phyloP scores from a whole-genome alignment of 2,113 vertebrate species.

The Pachycephala philippinensis region DNA sequence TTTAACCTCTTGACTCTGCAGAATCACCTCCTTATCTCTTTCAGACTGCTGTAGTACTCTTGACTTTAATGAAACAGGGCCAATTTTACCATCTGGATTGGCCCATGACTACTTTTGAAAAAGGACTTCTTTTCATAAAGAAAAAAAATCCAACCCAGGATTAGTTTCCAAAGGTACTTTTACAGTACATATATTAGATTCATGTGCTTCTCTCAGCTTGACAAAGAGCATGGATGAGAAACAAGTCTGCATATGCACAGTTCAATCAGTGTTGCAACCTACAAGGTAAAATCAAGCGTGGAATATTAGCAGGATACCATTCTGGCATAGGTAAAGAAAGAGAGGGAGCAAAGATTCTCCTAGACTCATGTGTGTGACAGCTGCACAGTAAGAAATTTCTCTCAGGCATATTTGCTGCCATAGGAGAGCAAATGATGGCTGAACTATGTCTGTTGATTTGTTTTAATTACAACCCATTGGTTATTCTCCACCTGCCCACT shows the following conservation, averaged over 20 bases:
- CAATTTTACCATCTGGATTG: neutral
- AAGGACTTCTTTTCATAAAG: neutral
- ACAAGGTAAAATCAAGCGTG: neutral
- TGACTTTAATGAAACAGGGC: neutral
- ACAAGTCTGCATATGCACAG: neutral
- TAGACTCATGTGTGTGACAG: neutral
- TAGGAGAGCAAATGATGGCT: neutral
- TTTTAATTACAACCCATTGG: neutral
- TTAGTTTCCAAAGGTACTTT: neutral
- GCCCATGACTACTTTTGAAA: neutral
- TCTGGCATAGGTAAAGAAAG: neutral
- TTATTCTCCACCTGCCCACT: neutral
- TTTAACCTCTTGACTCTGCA: neutral
- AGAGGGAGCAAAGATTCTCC: neutral
- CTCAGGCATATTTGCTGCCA: neutral
- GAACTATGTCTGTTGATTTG: neutral
- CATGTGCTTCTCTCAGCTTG: neutral
- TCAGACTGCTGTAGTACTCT: neutral
- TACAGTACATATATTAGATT: neutral
- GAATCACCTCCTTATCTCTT: neutral
- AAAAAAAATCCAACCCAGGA: neutral
- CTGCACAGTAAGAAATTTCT: neutral
- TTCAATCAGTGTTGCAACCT: neutral
- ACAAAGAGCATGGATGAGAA: neutral
- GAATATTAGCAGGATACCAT: neutral